Evolutionary conservation across 2,888 invertebrate species (phyloP), one percentile per base, ranked within the genome.

Genomic region (Stenchaetothrips biformis): DNA sequence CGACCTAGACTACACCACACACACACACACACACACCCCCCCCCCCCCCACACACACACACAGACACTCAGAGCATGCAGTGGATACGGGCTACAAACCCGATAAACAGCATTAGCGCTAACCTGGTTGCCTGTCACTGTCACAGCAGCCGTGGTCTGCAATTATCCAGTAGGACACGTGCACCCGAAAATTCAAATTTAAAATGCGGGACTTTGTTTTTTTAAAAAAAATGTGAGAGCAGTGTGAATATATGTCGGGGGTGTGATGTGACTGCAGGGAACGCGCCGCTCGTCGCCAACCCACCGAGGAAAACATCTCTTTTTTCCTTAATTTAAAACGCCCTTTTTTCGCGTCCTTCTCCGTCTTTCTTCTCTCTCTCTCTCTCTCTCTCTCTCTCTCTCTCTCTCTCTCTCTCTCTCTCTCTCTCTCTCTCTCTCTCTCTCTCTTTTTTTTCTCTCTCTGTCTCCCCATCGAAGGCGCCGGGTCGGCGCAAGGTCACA

Each of bases 101-200:
- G 67, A 74, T 74, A 74, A 74, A 74, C 67, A 74, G 67, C 21
- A 74, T 74, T 74, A 74, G 67, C 21, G 67, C 67, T 74, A 74
- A 74, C 67, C 67, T 74, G 67, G 67, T 25, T 74, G 67, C 67
- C 21, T 11, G 67, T 74, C 67, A 18, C 59, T 4, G 67, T 2
- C 53, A 53, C 53, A 53, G 53, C 37, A 37, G 37, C 37, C 37
- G 2, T 37, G 37, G 2, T 37, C 37, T 37, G 18, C 13, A 53
- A 13, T 7, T 53, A 18, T 53, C 11, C 11, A 13, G 53, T 0
- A 13, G 13, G 53, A 18, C 18, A 7, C 53, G 18, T 13, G 18
- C 53, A 53, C 53, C 13, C 13, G 13, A 13, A 53, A 53, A 9
- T 53, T 53, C 18, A 4, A 13, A 53, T 16, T 53, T 53, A 18